Percentiles rank a stretch among this genome's conserved stretches.
phyloP scores from a whole-genome alignment of 1,140 invertebrate species.

The Dendroctonus ponderosae region DNA sequence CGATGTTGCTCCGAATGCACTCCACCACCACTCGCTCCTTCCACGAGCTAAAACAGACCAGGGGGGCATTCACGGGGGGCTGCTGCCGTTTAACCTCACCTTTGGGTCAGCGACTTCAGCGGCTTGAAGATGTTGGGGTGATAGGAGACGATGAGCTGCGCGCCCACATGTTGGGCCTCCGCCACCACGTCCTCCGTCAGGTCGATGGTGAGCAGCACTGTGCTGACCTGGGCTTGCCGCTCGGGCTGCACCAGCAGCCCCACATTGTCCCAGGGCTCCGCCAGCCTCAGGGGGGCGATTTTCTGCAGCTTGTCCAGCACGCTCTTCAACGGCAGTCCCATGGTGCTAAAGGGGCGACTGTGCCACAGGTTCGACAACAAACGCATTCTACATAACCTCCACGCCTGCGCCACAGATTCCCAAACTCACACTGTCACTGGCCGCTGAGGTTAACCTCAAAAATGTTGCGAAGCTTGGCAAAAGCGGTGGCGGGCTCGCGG shows the following conservation, averaged over 20 bases:
- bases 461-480: no score
- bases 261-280: conserved; percentile 94
- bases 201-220: conserved; percentile 91
- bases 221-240: conserved; percentile 58
- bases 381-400: no score
- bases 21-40: conserved; percentile 77
- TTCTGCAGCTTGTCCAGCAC: conserved; percentile 55
- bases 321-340: conserved; percentile 32
- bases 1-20: conserved; percentile 83
- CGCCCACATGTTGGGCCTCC: conserved; percentile 71
- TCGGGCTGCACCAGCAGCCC: conserved; percentile 85
- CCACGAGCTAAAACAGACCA: conserved; percentile 57
- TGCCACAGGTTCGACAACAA: no score
- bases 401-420: no score
- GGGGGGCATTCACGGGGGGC: neutral
- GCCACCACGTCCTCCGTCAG: conserved; percentile 84
- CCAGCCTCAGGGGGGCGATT: conserved; percentile 70
- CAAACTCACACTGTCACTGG: no score
- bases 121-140: conserved; percentile 92
- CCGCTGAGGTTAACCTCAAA: no score
- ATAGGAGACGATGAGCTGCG: conserved; percentile 87
- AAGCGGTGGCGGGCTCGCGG: no score
- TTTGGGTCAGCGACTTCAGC: conserved; percentile 81
- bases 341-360: neutral
- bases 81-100: conserved; percentile 53